phyloP scores from a whole-genome alignment of 2,888 invertebrate species.

The Sarcophaga carnaria region DNA sequence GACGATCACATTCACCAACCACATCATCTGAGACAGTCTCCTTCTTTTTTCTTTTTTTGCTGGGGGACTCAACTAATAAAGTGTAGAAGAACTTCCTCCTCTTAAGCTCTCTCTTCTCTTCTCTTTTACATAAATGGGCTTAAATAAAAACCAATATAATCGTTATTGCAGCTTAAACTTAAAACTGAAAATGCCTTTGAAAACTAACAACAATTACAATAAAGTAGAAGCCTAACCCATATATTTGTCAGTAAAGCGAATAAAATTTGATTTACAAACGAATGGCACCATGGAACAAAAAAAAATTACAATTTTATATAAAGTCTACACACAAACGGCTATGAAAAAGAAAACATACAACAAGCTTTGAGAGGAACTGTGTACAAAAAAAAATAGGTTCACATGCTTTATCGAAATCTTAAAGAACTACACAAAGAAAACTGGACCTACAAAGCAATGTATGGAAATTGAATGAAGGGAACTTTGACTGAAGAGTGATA shows the following conservation, averaged over 20 bases:
- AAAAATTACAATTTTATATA: background rate
- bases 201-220: conserved; percentile 19
- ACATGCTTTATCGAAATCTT: conserved; percentile 60
- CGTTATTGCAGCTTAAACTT: conserved; percentile 37
- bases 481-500: no score
- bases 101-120: background rate
- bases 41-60: conserved; percentile 13
- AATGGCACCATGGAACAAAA: conserved; percentile 46
- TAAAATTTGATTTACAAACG: conserved; percentile 78
- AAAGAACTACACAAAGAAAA: conserved; percentile 26
- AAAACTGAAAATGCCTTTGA: conserved; percentile 40
- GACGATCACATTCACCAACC: conserved; percentile 23
- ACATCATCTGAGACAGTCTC: conserved; percentile 54
- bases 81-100: conserved; percentile 32
- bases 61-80: conserved; percentile 4
- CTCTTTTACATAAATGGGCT: conserved; percentile 30
- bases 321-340: no score
- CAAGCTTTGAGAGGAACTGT: background rate
- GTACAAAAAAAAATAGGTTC: conserved; percentile 49
- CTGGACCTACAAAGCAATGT: no score
- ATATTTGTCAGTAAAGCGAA: conserved; percentile 78
- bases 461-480: no score
- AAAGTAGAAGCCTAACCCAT: conserved; percentile 76
- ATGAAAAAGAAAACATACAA: conserved; percentile 34
- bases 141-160: conserved; percentile 72